Base-by-base conservation (phyloP, 2,113 vertebrate species). In the Xyrauchen texanus region DNA sequence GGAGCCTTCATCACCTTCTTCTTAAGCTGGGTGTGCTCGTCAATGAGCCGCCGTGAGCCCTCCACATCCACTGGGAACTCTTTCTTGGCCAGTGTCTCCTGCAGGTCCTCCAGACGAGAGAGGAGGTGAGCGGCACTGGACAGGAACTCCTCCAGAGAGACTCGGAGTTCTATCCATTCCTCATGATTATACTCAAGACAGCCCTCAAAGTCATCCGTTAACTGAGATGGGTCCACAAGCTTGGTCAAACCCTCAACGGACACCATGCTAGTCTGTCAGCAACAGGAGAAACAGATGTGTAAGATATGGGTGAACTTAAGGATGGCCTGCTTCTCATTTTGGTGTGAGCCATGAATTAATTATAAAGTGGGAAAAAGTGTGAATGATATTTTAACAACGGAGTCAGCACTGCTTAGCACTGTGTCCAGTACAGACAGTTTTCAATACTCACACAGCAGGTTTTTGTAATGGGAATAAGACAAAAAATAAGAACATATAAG, bases 1-100 rank as follows among this genome's bases (percentile, higher is more conserved):
- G 98, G 98, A 80, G 98, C 97, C 93, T 97, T 97, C 82, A 98
- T 93, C 80, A 99, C 97, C 93, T 97, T 98, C 84, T 98, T 99
- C 93, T 98, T 99, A 52, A 99, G 94, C 82, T 97, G 96, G 0
- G 96, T 96, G 90, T 99, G 98, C 79, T 99, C 97, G 5, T 99
- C 97, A 8, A 99, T 98, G 55, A 99, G 90, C 79, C 94, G 91
- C 69, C 98, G 93, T 0, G 97, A 99, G 76, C 96, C 96, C 82
- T 99, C 98, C 83, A 98, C 97, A 0, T 99, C 98, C 79, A 96
- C 94, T 0, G 97, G 98, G 86, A 98, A 99, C 82, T 99, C 98
- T 76, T 98, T 99, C 84, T 96, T 93, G 55, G 96, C 96, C 90
- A 96, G 80, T 89, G 95, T 94, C 90, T 99, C 98, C 93, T 93